Evolutionary conservation across 2,113 vertebrate species (phyloP).

Genomic region (Malurus cyaneus): DNA sequence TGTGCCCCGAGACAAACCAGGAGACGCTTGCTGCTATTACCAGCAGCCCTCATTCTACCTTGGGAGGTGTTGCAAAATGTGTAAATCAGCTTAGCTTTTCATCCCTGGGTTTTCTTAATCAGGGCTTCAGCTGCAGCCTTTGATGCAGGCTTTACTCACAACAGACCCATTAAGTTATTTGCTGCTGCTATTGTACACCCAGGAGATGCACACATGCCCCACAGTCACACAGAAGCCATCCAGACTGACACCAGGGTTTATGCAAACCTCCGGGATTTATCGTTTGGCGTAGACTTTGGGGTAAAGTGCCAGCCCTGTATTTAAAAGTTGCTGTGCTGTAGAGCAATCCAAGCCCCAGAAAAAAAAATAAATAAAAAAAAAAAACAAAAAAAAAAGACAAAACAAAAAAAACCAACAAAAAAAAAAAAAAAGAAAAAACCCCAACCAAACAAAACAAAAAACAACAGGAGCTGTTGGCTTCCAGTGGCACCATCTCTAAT

Average conservation of each 20-base stretch:
- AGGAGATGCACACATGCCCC: slow-evolving; percentile 56
- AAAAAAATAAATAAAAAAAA: not conserved
- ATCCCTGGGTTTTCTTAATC: slow-evolving; percentile 49
- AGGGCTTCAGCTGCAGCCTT: slow-evolving; percentile 27
- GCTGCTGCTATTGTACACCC: slow-evolving; percentile 51
- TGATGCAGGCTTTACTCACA: slow-evolving; percentile 59
- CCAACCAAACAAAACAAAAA: not conserved
- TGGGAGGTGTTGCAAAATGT: slow-evolving; percentile 50
- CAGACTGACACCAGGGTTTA: slow-evolving; percentile 39
- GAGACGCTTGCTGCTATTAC: slow-evolving; percentile 45
- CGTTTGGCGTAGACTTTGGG: not conserved
- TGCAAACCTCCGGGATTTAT: slow-evolving; percentile 40
- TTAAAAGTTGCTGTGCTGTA: not conserved
- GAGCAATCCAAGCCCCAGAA: not conserved
- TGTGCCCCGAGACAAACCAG: slow-evolving; percentile 33
- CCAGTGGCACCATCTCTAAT: slow-evolving; percentile 37
- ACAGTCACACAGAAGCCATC: slow-evolving; percentile 49
- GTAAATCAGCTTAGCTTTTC: slow-evolving; percentile 45
- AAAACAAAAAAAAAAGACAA: not conserved
- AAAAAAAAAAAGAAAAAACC: not conserved
- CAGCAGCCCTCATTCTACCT: slow-evolving; percentile 2
- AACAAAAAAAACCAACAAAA: not conserved
- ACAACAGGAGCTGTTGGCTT: not conserved
- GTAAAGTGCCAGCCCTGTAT: not conserved
- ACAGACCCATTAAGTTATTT: slow-evolving; percentile 62